Conservation (phyloP, 2,888 invertebrate species). For the Clunio marinus region DNA sequence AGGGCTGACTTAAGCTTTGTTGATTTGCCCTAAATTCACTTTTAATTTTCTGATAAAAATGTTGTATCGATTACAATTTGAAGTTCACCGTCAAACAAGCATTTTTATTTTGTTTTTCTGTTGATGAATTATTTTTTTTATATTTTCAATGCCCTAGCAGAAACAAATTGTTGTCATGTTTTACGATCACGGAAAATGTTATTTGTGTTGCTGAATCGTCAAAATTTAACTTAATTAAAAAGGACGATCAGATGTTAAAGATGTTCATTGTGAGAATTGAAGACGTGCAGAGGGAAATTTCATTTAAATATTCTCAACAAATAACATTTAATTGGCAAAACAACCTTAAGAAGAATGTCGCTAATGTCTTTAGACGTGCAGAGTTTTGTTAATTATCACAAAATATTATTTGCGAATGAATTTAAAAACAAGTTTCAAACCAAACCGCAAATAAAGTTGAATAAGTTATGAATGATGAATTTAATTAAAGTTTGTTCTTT, state of each 20-base stretch:
- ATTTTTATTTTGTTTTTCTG: neutral
- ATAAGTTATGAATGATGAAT: no score
- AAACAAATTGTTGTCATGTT: neutral
- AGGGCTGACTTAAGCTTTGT: neutral
- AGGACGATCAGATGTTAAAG: no score
- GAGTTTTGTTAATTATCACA: no score
- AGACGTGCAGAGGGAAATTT: neutral
- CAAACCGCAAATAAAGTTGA: neutral
- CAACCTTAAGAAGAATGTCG: no score
- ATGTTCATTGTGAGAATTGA: no score
- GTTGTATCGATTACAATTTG: no score
- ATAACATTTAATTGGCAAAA: no score
- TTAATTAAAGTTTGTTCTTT: no score
- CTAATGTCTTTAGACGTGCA: no score
- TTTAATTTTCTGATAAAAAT: neutral
- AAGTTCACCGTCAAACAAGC: neutral
- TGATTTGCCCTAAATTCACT: neutral
- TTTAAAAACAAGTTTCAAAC: neutral
- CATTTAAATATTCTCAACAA: no score
- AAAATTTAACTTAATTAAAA: no score
- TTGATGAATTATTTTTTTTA: neutral
- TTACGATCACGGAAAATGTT: neutral
- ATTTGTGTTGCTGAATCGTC: neutral
- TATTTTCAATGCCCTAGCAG: neutral
- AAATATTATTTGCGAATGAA: neutral